Evolutionary conservation across 1,140 invertebrate species (phyloP).

Genomic region (Solen grandis): DNA sequence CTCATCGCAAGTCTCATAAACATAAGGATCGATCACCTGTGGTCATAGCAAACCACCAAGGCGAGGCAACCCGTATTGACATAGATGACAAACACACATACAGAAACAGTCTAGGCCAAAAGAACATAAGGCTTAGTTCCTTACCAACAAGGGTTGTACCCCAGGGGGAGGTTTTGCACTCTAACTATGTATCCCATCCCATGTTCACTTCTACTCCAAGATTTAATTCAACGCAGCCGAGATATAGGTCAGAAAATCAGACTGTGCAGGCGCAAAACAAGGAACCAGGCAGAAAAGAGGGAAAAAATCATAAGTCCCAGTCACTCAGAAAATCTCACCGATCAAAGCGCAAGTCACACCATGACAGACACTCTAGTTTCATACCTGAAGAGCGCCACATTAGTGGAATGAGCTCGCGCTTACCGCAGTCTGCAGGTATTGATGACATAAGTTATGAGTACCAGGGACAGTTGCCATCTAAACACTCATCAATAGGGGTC

Average conservation of each 20-base stretch:
- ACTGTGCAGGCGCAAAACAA: neutral
- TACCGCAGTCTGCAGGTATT: neutral
- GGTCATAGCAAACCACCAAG: slow-evolving; percentile 34
- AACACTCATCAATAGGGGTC: slow-evolving; percentile 67
- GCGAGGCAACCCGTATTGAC: slow-evolving; percentile 41
- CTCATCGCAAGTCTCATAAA: slow-evolving; percentile 51
- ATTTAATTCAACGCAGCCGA: slow-evolving; percentile 22
- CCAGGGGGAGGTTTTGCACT: slow-evolving; percentile 36
- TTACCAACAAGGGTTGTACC: slow-evolving; percentile 29
- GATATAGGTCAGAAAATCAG: neutral
- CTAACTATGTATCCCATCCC: slow-evolving; percentile 54
- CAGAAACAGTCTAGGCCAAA: slow-evolving; percentile 40
- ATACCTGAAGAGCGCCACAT: slow-evolving; percentile 16
- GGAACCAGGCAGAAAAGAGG: slow-evolving; percentile 19
- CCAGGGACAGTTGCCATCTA: slow-evolving; percentile 72
- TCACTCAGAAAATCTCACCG: slow-evolving; percentile 55
- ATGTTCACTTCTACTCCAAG: slow-evolving; percentile 63
- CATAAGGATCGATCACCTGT: slow-evolving; percentile 34
- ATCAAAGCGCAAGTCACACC: slow-evolving; percentile 58
- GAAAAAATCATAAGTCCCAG: slow-evolving; percentile 26
- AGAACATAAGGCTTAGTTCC: slow-evolving; percentile 38
- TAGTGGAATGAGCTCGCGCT: slow-evolving; percentile 30
- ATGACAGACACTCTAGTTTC: slow-evolving; percentile 46
- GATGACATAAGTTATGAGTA: slow-evolving; percentile 74
- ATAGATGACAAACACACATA: slow-evolving; percentile 51